A percentile compares a stretch with the other conserved stretches of the same genome.
These are phyloP conservation scores for Cercocebus atys DNA, from an alignment of 2,113 vertebrate genomes.

Conservation along the genomic window DNA sequence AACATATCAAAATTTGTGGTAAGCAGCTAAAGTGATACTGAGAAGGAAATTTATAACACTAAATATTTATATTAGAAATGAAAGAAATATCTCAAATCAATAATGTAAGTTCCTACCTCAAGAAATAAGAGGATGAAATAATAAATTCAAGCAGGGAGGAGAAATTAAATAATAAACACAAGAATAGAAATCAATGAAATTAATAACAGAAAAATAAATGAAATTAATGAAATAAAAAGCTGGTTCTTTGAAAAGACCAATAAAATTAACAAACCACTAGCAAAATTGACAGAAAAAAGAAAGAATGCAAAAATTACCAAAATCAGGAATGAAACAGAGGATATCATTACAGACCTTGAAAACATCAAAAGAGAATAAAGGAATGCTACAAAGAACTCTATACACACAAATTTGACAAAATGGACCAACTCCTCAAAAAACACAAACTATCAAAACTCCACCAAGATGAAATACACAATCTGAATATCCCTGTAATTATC, in stretches of 20 bases:
- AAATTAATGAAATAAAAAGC: slow-evolving; percentile 20
- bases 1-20: not conserved
- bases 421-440: not conserved
- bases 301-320: not conserved
- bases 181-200: not conserved
- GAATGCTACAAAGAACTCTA: not conserved
- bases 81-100: slow-evolving; percentile 9
- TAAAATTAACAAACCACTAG: not conserved
- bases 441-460: not conserved
- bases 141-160: not conserved
- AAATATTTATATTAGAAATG: not conserved
- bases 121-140: not conserved
- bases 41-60: not conserved
- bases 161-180: not conserved
- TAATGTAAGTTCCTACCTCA: not conserved
- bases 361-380: not conserved
- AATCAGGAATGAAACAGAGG: not conserved
- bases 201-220: not conserved
- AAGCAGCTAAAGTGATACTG: not conserved
- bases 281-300: slow-evolving; percentile 6
- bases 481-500: not conserved
- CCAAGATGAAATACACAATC: not conserved
- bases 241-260: not conserved
- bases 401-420: not conserved
- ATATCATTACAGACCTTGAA: not conserved